Percentiles rank a stretch among this genome's conserved stretches.
phyloP scores from a whole-genome alignment of 2,113 vertebrate species.

The Campylomormyrus tamandua region DNA sequence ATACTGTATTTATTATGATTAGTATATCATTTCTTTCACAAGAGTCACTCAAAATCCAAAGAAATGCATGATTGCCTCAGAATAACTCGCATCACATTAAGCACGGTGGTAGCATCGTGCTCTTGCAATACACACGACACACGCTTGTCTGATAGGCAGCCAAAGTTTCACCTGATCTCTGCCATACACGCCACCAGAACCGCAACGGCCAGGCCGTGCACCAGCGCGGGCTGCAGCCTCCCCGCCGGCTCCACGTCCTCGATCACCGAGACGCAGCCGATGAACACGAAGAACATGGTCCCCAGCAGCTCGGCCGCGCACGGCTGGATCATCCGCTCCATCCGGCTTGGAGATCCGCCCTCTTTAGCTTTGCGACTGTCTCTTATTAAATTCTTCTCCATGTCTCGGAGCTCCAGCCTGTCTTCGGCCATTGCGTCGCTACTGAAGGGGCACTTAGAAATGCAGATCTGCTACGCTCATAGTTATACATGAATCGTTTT shows the following conservation, averaged over 20 bases:
- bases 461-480: not conserved
- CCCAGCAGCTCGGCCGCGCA: constrained; percentile 58
- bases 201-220: constrained; percentile 57
- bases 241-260: constrained; percentile 55
- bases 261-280: constrained; percentile 63
- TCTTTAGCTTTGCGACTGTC: constrained; percentile 18
- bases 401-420: constrained; percentile 48
- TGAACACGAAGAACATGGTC: constrained; percentile 63
- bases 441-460: not conserved
- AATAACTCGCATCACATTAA: not conserved
- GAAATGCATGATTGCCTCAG: not conserved
- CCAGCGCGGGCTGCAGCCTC: constrained; percentile 58
- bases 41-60: not conserved
- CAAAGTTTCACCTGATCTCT: constrained; percentile 47
- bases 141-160: not conserved
- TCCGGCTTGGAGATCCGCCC: constrained; percentile 30
- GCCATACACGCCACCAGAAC: constrained; percentile 59
- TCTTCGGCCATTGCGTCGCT: constrained; percentile 38
- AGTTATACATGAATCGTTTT: not conserved
- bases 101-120: not conserved
- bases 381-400: constrained; percentile 36
- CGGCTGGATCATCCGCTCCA: constrained; percentile 54
- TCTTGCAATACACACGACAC: not conserved
- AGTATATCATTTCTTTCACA: not conserved
- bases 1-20: not conserved